Evolutionary conservation across 2,888 invertebrate genomes (phyloP).

Genomic region (Petrolisthes manimaculis): DNA sequence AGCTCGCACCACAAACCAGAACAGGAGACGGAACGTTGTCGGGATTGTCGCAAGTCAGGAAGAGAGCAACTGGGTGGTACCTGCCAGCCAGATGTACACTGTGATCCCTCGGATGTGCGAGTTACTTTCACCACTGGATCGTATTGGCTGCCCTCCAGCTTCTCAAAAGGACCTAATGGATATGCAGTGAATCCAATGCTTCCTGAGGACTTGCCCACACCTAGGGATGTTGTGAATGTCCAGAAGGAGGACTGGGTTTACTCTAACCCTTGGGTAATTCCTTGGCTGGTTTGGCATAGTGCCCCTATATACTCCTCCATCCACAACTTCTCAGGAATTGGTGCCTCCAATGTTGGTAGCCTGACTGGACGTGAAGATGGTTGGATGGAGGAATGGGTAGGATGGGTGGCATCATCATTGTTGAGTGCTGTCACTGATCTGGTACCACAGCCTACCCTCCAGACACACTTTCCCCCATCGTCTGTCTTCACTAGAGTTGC

Average conservation of each 20-base stretch:
- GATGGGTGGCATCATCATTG: conserved; percentile 11
- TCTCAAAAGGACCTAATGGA: background rate
- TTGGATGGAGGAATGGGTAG: conserved; percentile 47
- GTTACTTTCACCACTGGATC: conserved; percentile 55
- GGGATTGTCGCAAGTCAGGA: background rate
- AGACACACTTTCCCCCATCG: background rate
- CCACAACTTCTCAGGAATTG: conserved; percentile 54
- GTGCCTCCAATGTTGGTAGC: conserved; percentile 47
- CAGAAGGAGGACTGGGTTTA: conserved; percentile 54
- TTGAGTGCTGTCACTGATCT: conserved; percentile 6
- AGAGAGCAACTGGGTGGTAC: background rate
- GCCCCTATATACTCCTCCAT: conserved; percentile 43
- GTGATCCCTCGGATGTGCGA: conserved; percentile 46
- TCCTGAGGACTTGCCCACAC: conserved; percentile 6
- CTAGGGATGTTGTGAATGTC: conserved; percentile 7
- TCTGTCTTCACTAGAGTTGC: conserved; percentile 28
- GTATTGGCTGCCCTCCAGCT: conserved; percentile 52
- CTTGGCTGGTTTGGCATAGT: conserved; percentile 47
- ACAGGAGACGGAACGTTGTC: background rate
- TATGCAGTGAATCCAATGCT: conserved; percentile 21
- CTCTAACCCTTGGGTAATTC: conserved; percentile 50
- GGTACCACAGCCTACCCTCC: conserved; percentile 21
- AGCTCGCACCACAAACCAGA: conserved; percentile 13
- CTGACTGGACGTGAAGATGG: conserved; percentile 24
- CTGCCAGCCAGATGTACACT: conserved; percentile 20